A percentile compares a stretch with the other conserved stretches of the same genome.
These are phyloP conservation scores for Ctenodactylus gundi DNA, from an alignment of 2,113 vertebrate species.

Conservation along the genomic window DNA sequence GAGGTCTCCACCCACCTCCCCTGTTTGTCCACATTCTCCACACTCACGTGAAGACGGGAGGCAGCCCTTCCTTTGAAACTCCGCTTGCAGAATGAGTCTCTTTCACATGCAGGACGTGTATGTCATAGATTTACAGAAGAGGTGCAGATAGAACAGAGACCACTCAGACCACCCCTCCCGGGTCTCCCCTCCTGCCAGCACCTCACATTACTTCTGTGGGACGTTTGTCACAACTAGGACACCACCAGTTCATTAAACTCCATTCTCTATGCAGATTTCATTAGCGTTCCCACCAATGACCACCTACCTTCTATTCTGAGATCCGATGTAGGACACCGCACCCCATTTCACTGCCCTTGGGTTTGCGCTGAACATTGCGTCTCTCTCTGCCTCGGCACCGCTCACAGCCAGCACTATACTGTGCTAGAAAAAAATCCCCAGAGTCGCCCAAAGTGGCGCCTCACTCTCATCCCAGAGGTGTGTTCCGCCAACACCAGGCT, in stretches of 20 bases:
- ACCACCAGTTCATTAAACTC: neutral
- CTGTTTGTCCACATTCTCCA: neutral
- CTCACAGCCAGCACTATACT: neutral
- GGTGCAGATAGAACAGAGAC: neutral
- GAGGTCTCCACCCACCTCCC: neutral
- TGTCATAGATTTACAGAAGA: neutral
- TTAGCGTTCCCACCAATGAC: neutral
- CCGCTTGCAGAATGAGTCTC: neutral
- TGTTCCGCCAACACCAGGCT: neutral
- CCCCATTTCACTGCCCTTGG: fast-evolving
- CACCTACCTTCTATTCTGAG: neutral
- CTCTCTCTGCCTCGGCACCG: neutral
- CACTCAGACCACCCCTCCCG: fast-evolving
- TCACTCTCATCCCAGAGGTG: neutral
- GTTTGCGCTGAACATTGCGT: neutral
- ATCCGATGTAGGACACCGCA: neutral
- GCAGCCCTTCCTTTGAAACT: neutral
- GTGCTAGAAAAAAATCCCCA: neutral
- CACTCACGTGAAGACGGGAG: neutral
- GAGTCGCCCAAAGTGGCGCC: neutral
- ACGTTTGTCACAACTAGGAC: neutral
- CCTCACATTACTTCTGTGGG: neutral
- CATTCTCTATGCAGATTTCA: neutral
- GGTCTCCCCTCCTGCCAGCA: no score
- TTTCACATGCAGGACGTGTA: neutral